A percentile compares a stretch with the other conserved stretches of the same genome.
Conservation (phyloP, 2,888 invertebrate genomes). For the Cephus runcator region DNA sequence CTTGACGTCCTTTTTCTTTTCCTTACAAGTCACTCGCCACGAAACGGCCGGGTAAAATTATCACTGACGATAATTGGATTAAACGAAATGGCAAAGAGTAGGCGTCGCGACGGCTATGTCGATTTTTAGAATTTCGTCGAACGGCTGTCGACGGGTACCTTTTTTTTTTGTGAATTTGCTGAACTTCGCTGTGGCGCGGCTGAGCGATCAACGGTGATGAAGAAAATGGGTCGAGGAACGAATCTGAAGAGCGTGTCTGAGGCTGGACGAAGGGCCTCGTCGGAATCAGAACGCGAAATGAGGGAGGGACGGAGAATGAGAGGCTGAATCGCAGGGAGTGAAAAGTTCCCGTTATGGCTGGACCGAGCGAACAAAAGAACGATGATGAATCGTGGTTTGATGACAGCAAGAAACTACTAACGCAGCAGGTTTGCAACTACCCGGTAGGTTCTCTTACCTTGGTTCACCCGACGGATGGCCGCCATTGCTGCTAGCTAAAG, state of each 20-base stretch:
- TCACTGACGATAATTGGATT: neutral
- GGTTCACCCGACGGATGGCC: slow-evolving; percentile 6
- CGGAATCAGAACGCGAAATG: neutral
- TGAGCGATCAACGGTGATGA: neutral
- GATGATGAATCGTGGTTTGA: slow-evolving; percentile 52
- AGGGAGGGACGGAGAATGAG: neutral
- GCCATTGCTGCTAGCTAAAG: neutral
- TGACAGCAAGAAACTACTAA: slow-evolving; percentile 43
- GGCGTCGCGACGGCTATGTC: neutral
- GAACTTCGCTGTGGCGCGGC: neutral
- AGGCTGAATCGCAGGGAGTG: neutral
- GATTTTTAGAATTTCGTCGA: neutral
- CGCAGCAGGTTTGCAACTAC: neutral
- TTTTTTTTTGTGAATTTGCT: neutral
- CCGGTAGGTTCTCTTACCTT: neutral
- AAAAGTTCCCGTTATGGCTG: slow-evolving; percentile 1
- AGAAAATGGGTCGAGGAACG: neutral
- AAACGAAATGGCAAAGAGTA: neutral
- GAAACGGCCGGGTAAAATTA: neutral
- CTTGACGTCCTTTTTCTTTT: neutral
- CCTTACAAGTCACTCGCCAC: neutral
- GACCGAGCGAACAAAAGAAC: slow-evolving; percentile 38
- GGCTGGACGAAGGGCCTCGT: neutral
- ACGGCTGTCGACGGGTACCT: neutral
- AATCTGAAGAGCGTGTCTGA: neutral